These are phyloP conservation scores for Gambusia affinis DNA, from an alignment of 2,113 vertebrate species.

Conservation along the genomic window DNA sequence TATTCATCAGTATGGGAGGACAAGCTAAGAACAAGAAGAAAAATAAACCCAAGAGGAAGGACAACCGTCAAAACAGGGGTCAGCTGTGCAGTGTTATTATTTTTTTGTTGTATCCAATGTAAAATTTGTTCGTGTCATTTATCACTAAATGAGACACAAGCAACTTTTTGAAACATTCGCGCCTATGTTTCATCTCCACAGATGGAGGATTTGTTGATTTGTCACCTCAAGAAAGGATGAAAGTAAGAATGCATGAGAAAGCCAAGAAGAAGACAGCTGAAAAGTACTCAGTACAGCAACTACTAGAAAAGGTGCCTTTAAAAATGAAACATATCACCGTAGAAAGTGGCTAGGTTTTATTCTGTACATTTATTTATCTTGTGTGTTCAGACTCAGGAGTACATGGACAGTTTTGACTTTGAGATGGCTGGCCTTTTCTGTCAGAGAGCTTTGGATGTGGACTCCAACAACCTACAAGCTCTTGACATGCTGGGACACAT, in stretches of 20 bases:
- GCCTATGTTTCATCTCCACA: background rate
- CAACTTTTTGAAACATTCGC: background rate
- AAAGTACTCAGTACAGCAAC: conserved; percentile 79
- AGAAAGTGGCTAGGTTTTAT: background rate
- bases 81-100: background rate
- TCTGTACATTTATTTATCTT: background rate
- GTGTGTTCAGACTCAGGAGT: conserved; percentile 79
- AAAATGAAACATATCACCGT: background rate
- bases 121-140: background rate
- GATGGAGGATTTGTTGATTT: conserved; percentile 66
- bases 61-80: conserved; percentile 68
- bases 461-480: conserved; percentile 76
- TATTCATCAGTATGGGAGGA: conserved; percentile 76
- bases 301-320: conserved; percentile 79
- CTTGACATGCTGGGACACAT: conserved; percentile 84
- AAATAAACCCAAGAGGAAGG: conserved; percentile 77
- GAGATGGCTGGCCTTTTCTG: conserved; percentile 83
- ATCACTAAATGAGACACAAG: background rate
- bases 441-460: conserved; percentile 82
- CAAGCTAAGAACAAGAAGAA: conserved; percentile 82
- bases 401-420: conserved; percentile 83
- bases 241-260: conserved; percentile 80
- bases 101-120: background rate
- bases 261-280: conserved; percentile 83
- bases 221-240: conserved; percentile 80